Evolutionary conservation across 1,140 invertebrate genomes (phyloP), one percentile per base, ranked within the genome.

Genomic region (Heliconius melpomene): DNA sequence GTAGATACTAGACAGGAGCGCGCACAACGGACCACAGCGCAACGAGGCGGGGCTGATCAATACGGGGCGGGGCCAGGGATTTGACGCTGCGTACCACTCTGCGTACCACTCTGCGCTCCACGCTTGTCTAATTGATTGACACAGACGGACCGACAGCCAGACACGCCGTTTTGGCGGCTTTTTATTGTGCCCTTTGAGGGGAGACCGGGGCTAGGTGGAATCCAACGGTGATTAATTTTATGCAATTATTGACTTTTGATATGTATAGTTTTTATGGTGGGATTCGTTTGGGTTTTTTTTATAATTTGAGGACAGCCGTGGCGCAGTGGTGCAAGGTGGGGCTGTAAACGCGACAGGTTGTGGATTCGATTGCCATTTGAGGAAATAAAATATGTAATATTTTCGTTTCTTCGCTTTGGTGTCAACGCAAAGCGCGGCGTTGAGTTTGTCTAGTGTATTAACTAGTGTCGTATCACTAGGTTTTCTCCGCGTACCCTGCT

Each of bases 91-190:
- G 92, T 93, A 83, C 83, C 81, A 79, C 80, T 85, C 90, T 92
- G 92, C 91, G 92, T 93, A 83, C 83, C 81, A 79, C 80, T 85
- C 86, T 91, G 89, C 88, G 88, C 88, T 87, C 83, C 85, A 86
- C 85, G 85, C 83, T 83, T 85, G 87, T 83, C 85, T 90, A 92
- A 92, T 93, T 92, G 90, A 92, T 93, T 93, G 91, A 91, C 91
- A 93, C 89, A 90, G 87, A 88, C 89, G 87, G 85, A 88, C 87
- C 88, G 89, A 91, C 91, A 89, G 86, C 85, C 88, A 89, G 90
- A 91, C 89, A 86, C 86, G 81, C 79, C 85, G 84, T 89, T 89
- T 88, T 88, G 86, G 83, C 84, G 88, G 84, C 87, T 91, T 93
- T 92, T 93, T 93, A 92, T 91, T 90, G 88, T 88, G 86, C 74